Evolutionary conservation across 2,797 vertebrate genomes (phyloP), one percentile per base, ranked within the genome.

Genomic region (Danio tinwini): DNA sequence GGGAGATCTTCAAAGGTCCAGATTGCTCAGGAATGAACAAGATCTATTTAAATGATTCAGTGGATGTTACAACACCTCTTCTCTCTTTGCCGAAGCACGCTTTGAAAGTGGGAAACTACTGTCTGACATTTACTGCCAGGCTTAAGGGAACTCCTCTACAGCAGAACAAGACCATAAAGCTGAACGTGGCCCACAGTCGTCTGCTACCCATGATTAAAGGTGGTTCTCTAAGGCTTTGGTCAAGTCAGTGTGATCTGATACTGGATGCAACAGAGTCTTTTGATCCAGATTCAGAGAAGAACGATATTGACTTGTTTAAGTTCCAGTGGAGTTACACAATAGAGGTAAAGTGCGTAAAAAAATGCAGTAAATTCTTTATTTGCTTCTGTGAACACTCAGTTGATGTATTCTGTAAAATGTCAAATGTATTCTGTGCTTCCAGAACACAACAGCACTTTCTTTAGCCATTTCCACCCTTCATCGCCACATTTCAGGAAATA

Each of bases 131-230:
- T 82, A 93, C 89, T 0, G 82, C 88, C 44, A 88, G 84, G 11
- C 86, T 94, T 58, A 83, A 85, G 8, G 90, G 88, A 77, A 95
- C 93, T 16, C 93, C 92, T 45, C 49, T 95, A 10, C 29, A 79
- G 6, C 82, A 86, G 42, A 82, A 83, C 47, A 69, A 68, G 50
- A 88, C 79, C 11, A 78, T 78, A 1, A 80, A 49, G 17, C 42
- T 95, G 14, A 88, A 87, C 4, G 94, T 95, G 49, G 76, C 88
- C 42, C 86, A 90, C 73, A 93, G 92, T 47, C 84, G 86, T 0
- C 78, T 95, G 62, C 88, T 93, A 11, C 89, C 94, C 11, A 44
- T 90, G 50, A 95, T 95, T 76, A 89, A 87, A 74, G 94, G 94
- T 61, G 94, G 95, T 6, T 92, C 93, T 1, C 84, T 88, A 70